These are phyloP conservation scores for Byasa hedistus DNA, from an alignment of 2,888 invertebrate genomes.

Conservation along the genomic window DNA sequence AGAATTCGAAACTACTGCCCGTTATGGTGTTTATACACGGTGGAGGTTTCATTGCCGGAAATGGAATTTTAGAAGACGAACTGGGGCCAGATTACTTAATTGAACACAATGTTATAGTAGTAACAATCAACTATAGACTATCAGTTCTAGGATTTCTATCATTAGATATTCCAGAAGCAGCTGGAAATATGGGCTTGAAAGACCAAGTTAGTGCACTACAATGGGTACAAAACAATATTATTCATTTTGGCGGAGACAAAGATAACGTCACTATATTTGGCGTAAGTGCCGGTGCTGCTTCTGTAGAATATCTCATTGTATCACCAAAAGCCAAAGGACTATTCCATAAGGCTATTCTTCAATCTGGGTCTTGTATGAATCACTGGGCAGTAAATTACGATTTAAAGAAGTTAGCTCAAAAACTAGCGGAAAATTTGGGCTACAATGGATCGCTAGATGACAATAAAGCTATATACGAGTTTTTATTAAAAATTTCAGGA, in stretches of 20 bases:
- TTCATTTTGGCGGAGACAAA: constrained; percentile 51
- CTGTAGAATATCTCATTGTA: constrained; percentile 52
- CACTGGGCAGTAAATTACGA: constrained; percentile 52
- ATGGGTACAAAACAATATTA: constrained; percentile 58
- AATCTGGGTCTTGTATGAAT: constrained; percentile 54
- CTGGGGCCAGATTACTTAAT: constrained; percentile 59
- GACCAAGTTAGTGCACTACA: constrained; percentile 58
- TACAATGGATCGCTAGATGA: constrained; percentile 43
- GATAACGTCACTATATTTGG: constrained; percentile 57
- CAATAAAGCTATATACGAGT: constrained; percentile 39
- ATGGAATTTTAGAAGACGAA: constrained; percentile 48
- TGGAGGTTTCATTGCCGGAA: constrained; percentile 58
- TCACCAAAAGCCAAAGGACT: constrained; percentile 49
- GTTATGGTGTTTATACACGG: constrained; percentile 64
- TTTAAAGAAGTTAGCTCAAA: constrained; percentile 38
- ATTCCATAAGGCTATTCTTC: constrained; percentile 57
- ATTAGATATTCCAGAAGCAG: constrained; percentile 52
- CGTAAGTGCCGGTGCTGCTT: constrained; percentile 53
- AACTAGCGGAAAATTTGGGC: constrained; percentile 44
- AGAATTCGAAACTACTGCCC: constrained; percentile 39
- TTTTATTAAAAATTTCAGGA: constrained; percentile 38
- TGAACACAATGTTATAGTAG: constrained; percentile 55
- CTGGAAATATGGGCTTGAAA: constrained; percentile 64
- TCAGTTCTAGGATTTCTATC: constrained; percentile 60
- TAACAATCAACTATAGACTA: constrained; percentile 65